A percentile compares a stretch with the other conserved stretches of the same genome.
These are phyloP conservation scores for Chelon auratus DNA, from an alignment of 2,797 vertebrate genomes.

Conservation along the genomic window DNA sequence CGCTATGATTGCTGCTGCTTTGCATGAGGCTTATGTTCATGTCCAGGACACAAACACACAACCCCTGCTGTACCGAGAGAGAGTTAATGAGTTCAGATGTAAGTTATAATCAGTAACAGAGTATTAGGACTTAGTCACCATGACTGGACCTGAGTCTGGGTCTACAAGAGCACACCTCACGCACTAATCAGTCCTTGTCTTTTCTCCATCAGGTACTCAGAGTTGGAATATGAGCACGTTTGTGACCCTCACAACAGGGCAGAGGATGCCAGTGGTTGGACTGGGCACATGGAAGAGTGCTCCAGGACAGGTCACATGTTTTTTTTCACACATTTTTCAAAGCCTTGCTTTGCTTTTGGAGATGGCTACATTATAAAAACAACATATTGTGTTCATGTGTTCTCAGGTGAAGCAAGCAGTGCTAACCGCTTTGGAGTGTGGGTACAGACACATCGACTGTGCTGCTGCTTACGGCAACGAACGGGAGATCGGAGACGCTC, in stretches of 20 bases:
- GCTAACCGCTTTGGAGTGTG: constrained; percentile 80
- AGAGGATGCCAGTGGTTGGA: constrained; percentile 80
- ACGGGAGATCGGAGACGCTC: constrained; percentile 81
- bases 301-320: constrained; percentile 75
- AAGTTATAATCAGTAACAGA: constrained; percentile 65
- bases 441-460: constrained; percentile 86
- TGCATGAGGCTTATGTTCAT: constrained; percentile 5
- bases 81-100: constrained; percentile 64
- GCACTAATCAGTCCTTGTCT: constrained; percentile 23
- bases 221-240: constrained; percentile 71
- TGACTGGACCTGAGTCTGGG: constrained; percentile 40
- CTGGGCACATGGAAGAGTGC: constrained; percentile 86
- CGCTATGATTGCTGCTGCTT: constrained; percentile 5
- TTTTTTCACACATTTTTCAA: background rate
- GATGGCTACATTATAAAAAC: background rate
- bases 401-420: constrained; percentile 83
- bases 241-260: constrained; percentile 72
- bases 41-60: background rate
- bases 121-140: constrained; percentile 56
- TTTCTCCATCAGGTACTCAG: constrained; percentile 27
- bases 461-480: constrained; percentile 85
- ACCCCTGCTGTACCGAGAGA: background rate
- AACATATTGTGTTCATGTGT: constrained; percentile 2
- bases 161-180: constrained; percentile 11
- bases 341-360: background rate